These are phyloP conservation scores for Serripes groenlandicus DNA, from an alignment of 2,888 invertebrate species.

Conservation along the genomic window DNA sequence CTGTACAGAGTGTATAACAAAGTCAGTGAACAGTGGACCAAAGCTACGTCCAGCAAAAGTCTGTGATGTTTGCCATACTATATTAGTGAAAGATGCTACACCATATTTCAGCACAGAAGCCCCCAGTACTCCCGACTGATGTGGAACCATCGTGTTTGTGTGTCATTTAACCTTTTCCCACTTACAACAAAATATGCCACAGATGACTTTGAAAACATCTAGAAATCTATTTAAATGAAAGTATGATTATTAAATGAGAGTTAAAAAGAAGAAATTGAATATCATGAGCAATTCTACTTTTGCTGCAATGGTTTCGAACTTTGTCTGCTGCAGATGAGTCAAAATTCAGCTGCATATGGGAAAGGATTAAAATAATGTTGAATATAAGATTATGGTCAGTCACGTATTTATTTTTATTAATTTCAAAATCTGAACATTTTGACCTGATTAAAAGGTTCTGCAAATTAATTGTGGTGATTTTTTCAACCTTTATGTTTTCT, in stretches of 20 bases:
- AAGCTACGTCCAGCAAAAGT: constrained; percentile 94
- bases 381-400: too few relatives aligned
- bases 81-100: constrained; percentile 90
- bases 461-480: too few relatives aligned
- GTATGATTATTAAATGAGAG: too few relatives aligned
- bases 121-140: constrained; percentile 84
- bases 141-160: neutral
- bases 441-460: too few relatives aligned
- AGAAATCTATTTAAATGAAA: too few relatives aligned
- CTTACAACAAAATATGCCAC: too few relatives aligned
- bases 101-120: constrained; percentile 90
- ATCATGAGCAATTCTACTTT: neutral
- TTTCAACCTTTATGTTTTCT: too few relatives aligned
- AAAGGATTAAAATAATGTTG: neutral
- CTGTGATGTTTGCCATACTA: constrained; percentile 98
- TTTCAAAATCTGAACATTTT: too few relatives aligned
- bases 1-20: constrained; percentile 94
- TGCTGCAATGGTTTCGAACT: neutral
- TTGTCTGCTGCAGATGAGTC: neutral
- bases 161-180: neutral
- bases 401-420: too few relatives aligned
- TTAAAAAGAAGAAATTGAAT: neutral
- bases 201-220: neutral
- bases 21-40: constrained; percentile 94
- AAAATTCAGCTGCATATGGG: neutral